Base-by-base conservation (phyloP, 2,113 vertebrate genomes). In the Bubo scandiacus region DNA sequence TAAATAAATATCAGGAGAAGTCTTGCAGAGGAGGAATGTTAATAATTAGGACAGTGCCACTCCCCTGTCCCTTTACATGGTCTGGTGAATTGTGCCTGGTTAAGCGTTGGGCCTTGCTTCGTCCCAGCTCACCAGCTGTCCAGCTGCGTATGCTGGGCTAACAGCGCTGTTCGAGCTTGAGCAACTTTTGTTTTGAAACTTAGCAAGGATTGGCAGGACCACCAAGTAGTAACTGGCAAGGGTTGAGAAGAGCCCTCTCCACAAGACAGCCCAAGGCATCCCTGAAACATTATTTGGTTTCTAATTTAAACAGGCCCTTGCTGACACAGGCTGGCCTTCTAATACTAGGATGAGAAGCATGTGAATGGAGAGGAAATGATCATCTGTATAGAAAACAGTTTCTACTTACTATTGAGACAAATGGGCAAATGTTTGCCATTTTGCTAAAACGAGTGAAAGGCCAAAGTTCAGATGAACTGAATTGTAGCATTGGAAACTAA, bases 171-270 rank as follows among this genome's bases (percentile, higher is more conserved):
- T 81, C 11, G 11, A 86, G 87, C 95, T 96, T 95, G 84, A 97
- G 97, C 96, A 97, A 97, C 81, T 85, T 90, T 45, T 95, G 94
- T 97, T 97, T 97, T 96, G 94, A 97, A 97, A 97, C 51, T 67
- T 7, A 70, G 91, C 74, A 74, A 93, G 87, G 96, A 97, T 67
- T 96, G 97, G 97, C 97, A 94, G 89, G 96, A 97, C 97, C 97
- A 97, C 97, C 96, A 96, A 97, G 96, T 78, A 92, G 87, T 91
- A 97, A 95, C 96, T 97, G 96, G 97, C 97, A 96, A 73, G 74
- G 55, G 67, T 92, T 96, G 95, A 95, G 93, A 96, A 96, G 94
- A 97, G 63, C 84, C 87, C 84, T 97, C 74, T 96, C 95, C 89
- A 95, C 95, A 96, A 96, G 91, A 97, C 87, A 95, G 97, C 96